These are phyloP conservation scores for Cyprinodon diabolis DNA, from an alignment of 2,797 vertebrate species.

Conservation along the genomic window DNA sequence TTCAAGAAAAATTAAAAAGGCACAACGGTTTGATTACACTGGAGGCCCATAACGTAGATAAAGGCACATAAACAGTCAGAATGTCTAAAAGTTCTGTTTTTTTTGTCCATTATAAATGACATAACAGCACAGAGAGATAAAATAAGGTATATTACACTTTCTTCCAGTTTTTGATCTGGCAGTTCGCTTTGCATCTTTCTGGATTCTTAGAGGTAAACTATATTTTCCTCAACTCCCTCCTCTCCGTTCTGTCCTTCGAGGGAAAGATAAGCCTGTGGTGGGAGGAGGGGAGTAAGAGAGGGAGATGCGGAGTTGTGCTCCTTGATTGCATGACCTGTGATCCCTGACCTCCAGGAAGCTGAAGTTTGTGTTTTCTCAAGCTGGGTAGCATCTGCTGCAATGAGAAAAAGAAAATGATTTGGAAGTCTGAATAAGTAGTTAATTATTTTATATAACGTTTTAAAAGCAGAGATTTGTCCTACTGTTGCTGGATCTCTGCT, in stretches of 20 bases:
- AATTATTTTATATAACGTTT: neutral
- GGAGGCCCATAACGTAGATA: conserved; percentile 35
- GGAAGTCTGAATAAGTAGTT: neutral
- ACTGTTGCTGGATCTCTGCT: conserved; percentile 52
- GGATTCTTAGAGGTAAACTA: conserved; percentile 75
- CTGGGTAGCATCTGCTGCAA: conserved; percentile 55
- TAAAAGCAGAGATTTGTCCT: conserved; percentile 4
- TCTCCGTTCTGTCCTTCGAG: conserved; percentile 75
- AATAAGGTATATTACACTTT: conserved; percentile 23
- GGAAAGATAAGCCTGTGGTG: conserved; percentile 66
- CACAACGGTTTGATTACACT: conserved; percentile 53
- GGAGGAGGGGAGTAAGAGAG: conserved; percentile 65
- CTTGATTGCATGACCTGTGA: conserved; percentile 58
- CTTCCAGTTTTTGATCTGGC: conserved; percentile 36
- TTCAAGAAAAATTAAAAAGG: conserved; percentile 53
- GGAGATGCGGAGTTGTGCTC: conserved; percentile 60
- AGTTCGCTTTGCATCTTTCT: conserved; percentile 10
- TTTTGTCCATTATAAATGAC: conserved; percentile 17
- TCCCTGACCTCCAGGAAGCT: conserved; percentile 62
- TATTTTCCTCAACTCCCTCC: conserved; percentile 78
- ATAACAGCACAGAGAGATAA: conserved; percentile 22
- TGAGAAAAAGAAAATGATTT: conserved; percentile 19
- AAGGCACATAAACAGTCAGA: conserved; percentile 53
- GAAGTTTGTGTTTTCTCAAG: conserved; percentile 40
- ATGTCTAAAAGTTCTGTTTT: conserved; percentile 16